Evolutionary conservation across 2,113 vertebrate species (phyloP).

Genomic region (Notarius lentiginosus): DNA sequence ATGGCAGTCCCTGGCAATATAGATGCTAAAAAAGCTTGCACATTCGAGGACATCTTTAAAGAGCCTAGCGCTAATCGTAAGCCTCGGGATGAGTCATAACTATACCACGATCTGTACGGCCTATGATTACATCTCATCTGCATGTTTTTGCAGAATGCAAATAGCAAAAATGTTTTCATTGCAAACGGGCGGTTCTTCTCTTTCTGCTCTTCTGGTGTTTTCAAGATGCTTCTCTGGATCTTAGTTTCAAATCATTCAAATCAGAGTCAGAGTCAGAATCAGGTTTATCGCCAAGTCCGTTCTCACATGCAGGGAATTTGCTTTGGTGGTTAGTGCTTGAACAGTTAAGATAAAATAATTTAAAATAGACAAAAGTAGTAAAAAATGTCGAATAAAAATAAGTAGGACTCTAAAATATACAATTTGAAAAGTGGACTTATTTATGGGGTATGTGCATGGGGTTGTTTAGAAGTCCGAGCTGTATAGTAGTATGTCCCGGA

Average conservation of each 20-base stretch:
- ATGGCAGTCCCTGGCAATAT: background rate
- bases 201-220: background rate
- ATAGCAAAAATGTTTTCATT: conserved; percentile 25
- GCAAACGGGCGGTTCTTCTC: conserved; percentile 5
- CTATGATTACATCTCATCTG: conserved; percentile 37
- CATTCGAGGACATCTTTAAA: conserved; percentile 35
- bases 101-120: conserved; percentile 33
- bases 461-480: too few relatives aligned
- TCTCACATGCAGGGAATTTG: too few relatives aligned
- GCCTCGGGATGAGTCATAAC: conserved; percentile 53
- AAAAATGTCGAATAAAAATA: too few relatives aligned
- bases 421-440: too few relatives aligned
- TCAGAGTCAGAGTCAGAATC: too few relatives aligned
- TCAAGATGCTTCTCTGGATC: background rate
- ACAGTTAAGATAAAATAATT: too few relatives aligned
- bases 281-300: too few relatives aligned
- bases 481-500: too few relatives aligned
- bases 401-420: too few relatives aligned
- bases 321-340: too few relatives aligned
- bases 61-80: conserved; percentile 15
- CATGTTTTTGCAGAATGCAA: conserved; percentile 52
- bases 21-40: background rate
- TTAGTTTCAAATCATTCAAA: background rate
- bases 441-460: too few relatives aligned
- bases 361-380: too few relatives aligned